These are phyloP conservation scores for Hydra vulgaris DNA, from an alignment of 30 jellyfish, hydroid and myxozoan species.

Conservation along the genomic window DNA sequence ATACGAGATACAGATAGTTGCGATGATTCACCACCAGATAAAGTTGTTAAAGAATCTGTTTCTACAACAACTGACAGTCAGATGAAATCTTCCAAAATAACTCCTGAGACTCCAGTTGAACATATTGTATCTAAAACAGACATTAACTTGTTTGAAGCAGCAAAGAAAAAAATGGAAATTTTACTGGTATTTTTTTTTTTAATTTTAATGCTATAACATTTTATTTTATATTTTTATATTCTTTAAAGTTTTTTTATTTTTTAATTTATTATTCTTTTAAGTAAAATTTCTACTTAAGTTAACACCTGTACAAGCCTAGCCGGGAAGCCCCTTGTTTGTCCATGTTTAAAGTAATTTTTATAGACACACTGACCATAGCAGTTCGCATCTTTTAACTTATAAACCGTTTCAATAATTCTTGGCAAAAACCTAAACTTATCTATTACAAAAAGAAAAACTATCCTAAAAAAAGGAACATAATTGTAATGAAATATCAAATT, in stretches of 20 bases:
- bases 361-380: too few species aligned
- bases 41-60: not conserved
- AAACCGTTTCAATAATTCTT: too few species aligned
- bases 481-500: too few species aligned
- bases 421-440: too few species aligned
- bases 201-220: not conserved
- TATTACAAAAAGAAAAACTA: too few species aligned
- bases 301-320: too few species aligned
- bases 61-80: not conserved
- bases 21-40: not conserved
- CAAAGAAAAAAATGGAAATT: constrained; percentile 15
- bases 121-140: constrained; percentile 43
- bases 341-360: too few species aligned
- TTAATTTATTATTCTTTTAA: not conserved
- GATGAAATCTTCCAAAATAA: not conserved
- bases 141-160: constrained; percentile 38
- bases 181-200: constrained; percentile 16
- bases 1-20: not conserved
- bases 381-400: too few species aligned
- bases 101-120: constrained; percentile 23
- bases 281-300: too few species aligned
- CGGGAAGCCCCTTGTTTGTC: too few species aligned
- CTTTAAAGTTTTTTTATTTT: not conserved
- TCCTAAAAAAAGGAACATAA: too few species aligned
- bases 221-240: not conserved